Evolutionary conservation across 2,113 vertebrate genomes (phyloP).

Genomic region (Tragelaphus strepsiceros): DNA sequence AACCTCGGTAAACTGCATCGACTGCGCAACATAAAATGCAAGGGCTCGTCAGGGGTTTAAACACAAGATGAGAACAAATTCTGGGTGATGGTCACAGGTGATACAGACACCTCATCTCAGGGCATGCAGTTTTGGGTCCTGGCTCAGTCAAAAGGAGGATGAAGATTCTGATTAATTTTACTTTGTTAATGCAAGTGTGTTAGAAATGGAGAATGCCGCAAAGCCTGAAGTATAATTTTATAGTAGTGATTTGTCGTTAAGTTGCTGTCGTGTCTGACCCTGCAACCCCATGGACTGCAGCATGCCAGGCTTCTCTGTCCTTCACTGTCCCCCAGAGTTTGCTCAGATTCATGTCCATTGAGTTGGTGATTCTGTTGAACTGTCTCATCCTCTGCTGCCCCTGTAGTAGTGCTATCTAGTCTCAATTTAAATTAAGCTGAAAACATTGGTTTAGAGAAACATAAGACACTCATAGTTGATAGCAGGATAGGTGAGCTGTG

Average conservation of each 20-base stretch:
- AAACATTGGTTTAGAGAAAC: neutral
- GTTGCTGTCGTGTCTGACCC: neutral
- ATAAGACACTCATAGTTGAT: fast-evolving
- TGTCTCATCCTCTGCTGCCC: neutral
- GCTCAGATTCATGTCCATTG: neutral
- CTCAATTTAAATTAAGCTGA: neutral
- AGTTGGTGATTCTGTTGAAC: neutral
- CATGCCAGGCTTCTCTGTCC: neutral
- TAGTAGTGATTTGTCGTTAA: neutral
- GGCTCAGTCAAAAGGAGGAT: neutral
- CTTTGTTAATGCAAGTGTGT: neutral
- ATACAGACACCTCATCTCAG: fast-evolving
- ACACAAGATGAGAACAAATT: neutral
- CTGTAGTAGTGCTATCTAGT: fast-evolving
- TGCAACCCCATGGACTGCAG: neutral
- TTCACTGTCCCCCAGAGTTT: neutral
- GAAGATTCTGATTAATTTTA: no score
- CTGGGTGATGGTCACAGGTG: neutral
- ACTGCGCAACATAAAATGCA: no score
- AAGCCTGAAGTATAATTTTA: neutral
- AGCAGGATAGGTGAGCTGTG: neutral
- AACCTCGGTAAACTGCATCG: neutral
- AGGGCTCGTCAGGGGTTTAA: neutral
- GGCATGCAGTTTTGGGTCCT: neutral
- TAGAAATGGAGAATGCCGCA: neutral